Evolutionary conservation across 2,888 invertebrate genomes (phyloP).

Genomic region (Teleogryllus oceanicus): DNA sequence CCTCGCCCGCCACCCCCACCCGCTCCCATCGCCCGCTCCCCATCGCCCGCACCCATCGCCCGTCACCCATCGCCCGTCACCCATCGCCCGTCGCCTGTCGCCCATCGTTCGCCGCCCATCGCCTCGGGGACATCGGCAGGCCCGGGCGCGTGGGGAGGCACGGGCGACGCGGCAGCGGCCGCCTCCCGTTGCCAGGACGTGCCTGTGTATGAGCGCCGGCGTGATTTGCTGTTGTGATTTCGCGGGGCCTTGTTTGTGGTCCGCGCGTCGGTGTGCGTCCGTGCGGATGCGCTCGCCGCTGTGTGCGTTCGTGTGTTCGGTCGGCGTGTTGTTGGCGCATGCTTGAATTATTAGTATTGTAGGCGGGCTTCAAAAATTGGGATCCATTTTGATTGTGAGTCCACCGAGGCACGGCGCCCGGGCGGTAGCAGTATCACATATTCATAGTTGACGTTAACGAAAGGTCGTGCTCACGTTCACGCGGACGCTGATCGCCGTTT

Average conservation of each 20-base stretch:
- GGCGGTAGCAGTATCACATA: not conserved
- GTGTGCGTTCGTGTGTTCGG: not conserved
- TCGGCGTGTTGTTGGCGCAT: not conserved
- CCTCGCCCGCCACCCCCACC: no score
- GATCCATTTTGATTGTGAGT: not conserved
- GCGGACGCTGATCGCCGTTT: no score
- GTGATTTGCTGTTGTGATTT: slow-evolving; percentile 6
- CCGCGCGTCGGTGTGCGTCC: not conserved
- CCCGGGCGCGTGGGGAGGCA: not conserved
- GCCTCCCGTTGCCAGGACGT: not conserved
- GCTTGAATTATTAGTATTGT: not conserved
- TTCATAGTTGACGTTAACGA: not conserved
- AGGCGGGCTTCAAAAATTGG: not conserved
- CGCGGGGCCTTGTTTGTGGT: not conserved
- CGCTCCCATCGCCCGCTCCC: no score
- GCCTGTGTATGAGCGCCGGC: not conserved
- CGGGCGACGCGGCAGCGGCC: not conserved
- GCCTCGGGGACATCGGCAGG: not conserved
- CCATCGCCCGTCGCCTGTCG: not conserved
- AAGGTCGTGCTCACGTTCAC: no score
- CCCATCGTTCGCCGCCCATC: not conserved
- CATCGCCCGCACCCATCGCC: no score
- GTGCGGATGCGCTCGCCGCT: not conserved
- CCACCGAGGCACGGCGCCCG: not conserved
- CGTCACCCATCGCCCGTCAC: no score